Conservation (phyloP, 2,888 invertebrate species). For the Lithophane socia region DNA sequence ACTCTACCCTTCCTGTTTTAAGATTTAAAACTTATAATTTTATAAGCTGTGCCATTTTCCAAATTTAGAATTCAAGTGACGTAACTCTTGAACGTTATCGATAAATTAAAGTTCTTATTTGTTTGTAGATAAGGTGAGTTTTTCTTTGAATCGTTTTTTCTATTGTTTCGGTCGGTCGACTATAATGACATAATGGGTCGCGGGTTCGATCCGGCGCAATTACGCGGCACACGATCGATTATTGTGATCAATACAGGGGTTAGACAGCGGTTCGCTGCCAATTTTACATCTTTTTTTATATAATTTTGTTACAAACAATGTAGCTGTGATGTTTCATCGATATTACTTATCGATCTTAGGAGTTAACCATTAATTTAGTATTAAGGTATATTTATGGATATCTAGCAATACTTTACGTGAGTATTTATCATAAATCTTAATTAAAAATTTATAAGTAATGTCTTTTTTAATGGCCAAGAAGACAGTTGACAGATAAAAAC, state of each 20-base stretch:
- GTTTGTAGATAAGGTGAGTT: slow-evolving; percentile 51
- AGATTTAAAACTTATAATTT: slow-evolving; percentile 66
- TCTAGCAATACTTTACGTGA: slow-evolving; percentile 1
- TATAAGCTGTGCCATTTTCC: slow-evolving; percentile 60
- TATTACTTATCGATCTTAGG: slow-evolving; percentile 64
- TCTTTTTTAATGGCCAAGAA: slow-evolving; percentile 10
- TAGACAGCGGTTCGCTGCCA: slow-evolving; percentile 89
- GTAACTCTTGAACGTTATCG: slow-evolving; percentile 51
- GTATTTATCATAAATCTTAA: slow-evolving; percentile 27
- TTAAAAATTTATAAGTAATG: slow-evolving; percentile 31
- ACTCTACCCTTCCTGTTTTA: slow-evolving; percentile 69
- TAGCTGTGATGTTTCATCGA: slow-evolving; percentile 80
- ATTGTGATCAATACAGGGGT: slow-evolving; percentile 90
- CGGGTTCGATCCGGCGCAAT: slow-evolving; percentile 88
- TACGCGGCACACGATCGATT: slow-evolving; percentile 91
- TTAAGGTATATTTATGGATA: neutral
- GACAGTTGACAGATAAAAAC: slow-evolving; percentile 31
- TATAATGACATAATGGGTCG: slow-evolving; percentile 90
- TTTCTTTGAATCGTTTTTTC: slow-evolving; percentile 64
- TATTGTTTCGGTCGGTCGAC: slow-evolving; percentile 87
- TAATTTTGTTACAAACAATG: slow-evolving; percentile 85
- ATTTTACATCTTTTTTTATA: slow-evolving; percentile 87
- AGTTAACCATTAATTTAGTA: neutral
- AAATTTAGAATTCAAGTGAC: slow-evolving; percentile 62
- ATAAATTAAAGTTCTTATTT: slow-evolving; percentile 42